phyloP scores from a whole-genome alignment of 2,797 vertebrate genomes.

The Catamblyrhynchus diadema region DNA sequence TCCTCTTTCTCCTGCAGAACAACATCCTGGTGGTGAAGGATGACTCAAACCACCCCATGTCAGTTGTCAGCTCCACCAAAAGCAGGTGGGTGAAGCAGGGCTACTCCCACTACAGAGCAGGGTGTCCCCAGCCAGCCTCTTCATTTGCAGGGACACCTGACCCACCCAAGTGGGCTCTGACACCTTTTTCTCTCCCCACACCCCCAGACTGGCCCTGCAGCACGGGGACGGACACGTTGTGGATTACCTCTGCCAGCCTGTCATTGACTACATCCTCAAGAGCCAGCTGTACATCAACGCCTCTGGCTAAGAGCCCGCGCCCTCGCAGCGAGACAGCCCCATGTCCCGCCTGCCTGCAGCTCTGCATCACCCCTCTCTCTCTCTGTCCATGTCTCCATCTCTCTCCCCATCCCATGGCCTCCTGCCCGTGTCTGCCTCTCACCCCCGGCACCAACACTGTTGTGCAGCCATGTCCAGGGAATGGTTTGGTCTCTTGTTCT shows the following conservation, averaged over 20 bases:
- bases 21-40: slow-evolving; percentile 94
- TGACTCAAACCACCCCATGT: slow-evolving; percentile 90
- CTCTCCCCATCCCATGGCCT: slow-evolving; percentile 23
- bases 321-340: not conserved
- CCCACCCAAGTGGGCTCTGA: not conserved
- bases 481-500: slow-evolving; percentile 31
- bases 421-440: slow-evolving; percentile 48
- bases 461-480: slow-evolving; percentile 53
- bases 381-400: slow-evolving; percentile 37
- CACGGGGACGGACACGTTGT: slow-evolving; percentile 95
- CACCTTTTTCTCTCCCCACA: not conserved
- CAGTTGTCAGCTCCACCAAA: slow-evolving; percentile 96
- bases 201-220: slow-evolving; percentile 91
- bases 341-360: slow-evolving; percentile 20
- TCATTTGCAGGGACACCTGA: not conserved
- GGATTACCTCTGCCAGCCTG: slow-evolving; percentile 93
- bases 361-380: slow-evolving; percentile 30
- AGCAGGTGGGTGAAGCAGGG: slow-evolving; percentile 84
- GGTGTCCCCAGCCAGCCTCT: not conserved
- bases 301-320: slow-evolving; percentile 82
- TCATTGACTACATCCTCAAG: slow-evolving; percentile 99
- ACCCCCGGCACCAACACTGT: not conserved
- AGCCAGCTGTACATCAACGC: slow-evolving; percentile 97
- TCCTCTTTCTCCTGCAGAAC: slow-evolving; percentile 76
- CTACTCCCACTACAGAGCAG: fast-evolving